Evolutionary conservation across 2,113 vertebrate genomes (phyloP), one percentile per base, ranked within the genome.

Genomic region (Eretmochelys imbricata): DNA sequence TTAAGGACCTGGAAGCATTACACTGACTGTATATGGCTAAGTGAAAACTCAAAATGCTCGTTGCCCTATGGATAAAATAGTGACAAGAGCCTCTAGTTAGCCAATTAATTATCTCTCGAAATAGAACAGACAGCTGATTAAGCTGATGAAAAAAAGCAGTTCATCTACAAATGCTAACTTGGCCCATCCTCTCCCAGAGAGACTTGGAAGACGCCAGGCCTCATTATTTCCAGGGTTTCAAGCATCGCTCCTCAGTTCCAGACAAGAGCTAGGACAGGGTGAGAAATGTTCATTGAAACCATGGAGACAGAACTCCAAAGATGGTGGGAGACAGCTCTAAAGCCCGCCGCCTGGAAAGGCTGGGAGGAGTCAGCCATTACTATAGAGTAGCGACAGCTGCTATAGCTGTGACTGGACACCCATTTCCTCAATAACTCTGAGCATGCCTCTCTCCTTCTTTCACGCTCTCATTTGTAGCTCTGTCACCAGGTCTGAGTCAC

Each of bases 101-200:
- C 50, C 35, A 57, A 27, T 50, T 86, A 12, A 38, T 86, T 96
- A 90, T 50, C 62, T 86, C 54, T 87, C 57, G 7, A 89, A 83
- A 86, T 10, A 54, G 48, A 89, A 69, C 89, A 95, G 65, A 91
- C 84, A 59, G 31, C 3, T 80, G 89, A 84, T 5, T 17, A 92
- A 75, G 24, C 31, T 81, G 55, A 6, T 20, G 17, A n/a, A 89
- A 87, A 86, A 81, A 76, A 95, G 5, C n/a, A 82, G 53, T 78
- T 96, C 78, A 84, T 95, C 76, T 95, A 55, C 53, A 95, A 96
- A 95, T 57, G 59, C 51, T 92, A 93, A 94, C 80, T 82, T 10
- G 10, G 17, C 51, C 72, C 87, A 51, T 82, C 42, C 29, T 19
- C 94, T 86, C 13, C 49, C 62, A 92, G 78, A 50, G 20, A 87